phyloP scores from a whole-genome alignment of 1,140 invertebrate genomes.

The Triops longicaudatus region DNA sequence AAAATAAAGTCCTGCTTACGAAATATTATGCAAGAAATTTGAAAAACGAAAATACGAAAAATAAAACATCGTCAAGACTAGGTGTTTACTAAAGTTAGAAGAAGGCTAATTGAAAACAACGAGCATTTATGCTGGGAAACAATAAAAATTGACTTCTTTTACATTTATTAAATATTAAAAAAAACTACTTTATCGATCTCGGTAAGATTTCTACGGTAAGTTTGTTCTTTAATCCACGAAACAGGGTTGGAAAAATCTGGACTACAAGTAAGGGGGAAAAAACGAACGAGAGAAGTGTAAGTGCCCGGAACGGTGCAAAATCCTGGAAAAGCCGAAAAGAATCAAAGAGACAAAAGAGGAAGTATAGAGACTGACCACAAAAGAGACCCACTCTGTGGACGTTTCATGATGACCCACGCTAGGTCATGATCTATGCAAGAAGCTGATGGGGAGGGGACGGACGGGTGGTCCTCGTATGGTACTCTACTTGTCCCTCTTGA shows the following conservation, averaged over 20 bases:
- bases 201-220: no score
- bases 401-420: constrained; percentile 13
- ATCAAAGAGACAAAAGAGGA: background rate
- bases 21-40: no score
- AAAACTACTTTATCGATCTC: background rate
- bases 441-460: background rate
- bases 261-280: background rate
- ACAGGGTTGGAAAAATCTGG: background rate
- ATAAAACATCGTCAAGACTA: no score
- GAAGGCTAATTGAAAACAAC: no score
- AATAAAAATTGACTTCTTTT: no score
- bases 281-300: background rate
- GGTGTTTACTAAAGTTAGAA: no score
- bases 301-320: background rate
- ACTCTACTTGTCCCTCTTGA: background rate
- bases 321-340: background rate
- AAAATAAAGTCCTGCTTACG: no score
- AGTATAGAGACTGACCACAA: constrained; percentile 8
- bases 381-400: constrained; percentile 3
- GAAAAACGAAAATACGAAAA: no score
- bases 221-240: no score
- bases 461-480: background rate
- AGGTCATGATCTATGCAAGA: constrained; percentile 12
- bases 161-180: background rate
- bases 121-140: no score